Evolutionary conservation across 2,888 invertebrate species (phyloP), one percentile per base, ranked within the genome.

Genomic region (Orchestes rusci): DNA sequence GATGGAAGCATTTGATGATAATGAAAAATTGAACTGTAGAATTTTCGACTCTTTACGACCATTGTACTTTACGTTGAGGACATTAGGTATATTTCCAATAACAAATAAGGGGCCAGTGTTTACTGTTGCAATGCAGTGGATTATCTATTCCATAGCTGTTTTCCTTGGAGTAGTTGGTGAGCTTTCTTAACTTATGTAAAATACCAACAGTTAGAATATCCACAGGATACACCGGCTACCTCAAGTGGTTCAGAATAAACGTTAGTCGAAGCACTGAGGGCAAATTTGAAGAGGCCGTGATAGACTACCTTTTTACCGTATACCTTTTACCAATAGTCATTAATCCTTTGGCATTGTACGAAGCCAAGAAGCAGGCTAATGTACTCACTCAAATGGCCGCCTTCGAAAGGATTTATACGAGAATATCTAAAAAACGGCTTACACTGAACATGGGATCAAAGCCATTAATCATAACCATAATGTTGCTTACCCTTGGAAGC

Each of bases 201-300:
- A n/a, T 30, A 30, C 5, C 4, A 30, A 30, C 13, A 30, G n/a
- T n/a, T n/a, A n/a, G n/a, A n/a, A n/a, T n/a, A n/a, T n/a, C n/a
- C n/a, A n/a, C 15, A 40, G 59, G 54, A 4, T 58, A 79, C 54
- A 72, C 80, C 12, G 64, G 73, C 0, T 83, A 80, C 56, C 71
- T 82, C 2, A 75, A 78, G 34, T 72, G 76, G 51, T 70, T 79
- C 56, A 77, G 77, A 50, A 76, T 82, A 1, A 73, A 76, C 55
- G 75, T 80, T 48, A 67, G 79, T 13, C 68, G 72, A 34, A 68
- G 72, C 33, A 73, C 77, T 1, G 80, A 79, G 59, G 81, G 80
- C 0, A 76, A 80, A 52, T 84, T 84, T 50, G 84, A 83, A 55
- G 83, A 84, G 63, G 81, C 82, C 1, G 84, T 83, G 0, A 83